phyloP scores from a whole-genome alignment of 2,113 vertebrate species.

The Loxodonta africana region DNA sequence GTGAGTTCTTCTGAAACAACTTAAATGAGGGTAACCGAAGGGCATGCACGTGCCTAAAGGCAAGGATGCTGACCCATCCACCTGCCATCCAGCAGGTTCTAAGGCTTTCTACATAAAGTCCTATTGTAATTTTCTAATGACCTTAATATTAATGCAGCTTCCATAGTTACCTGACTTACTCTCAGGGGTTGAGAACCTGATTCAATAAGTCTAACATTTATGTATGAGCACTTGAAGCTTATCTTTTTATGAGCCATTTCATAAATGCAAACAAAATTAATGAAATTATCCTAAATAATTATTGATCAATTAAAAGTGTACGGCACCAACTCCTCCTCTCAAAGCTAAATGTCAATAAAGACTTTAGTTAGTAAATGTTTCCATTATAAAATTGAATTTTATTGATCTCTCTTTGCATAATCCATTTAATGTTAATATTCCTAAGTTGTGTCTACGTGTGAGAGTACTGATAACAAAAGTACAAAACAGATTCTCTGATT shows the following conservation, averaged over 20 bases:
- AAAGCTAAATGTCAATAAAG: constrained; percentile 38
- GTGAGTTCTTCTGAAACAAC: not conserved
- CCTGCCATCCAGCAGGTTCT: not conserved
- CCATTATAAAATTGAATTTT: constrained; percentile 61
- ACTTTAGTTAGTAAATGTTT: constrained; percentile 62
- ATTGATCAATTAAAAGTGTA: constrained; percentile 12
- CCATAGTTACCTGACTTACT: not conserved
- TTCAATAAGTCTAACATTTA: constrained; percentile 27
- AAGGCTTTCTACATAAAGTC: not conserved
- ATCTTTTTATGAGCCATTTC: constrained; percentile 30
- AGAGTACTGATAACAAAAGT: not conserved
- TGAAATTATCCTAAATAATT: constrained; percentile 52
- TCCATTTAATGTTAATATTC: constrained; percentile 54
- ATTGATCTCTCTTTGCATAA: constrained; percentile 44
- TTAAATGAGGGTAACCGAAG: not conserved
- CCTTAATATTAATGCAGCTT: not conserved
- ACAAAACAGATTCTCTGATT: constrained; percentile 33
- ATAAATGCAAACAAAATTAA: not conserved
- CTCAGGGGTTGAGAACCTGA: not conserved
- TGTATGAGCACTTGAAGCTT: not conserved
- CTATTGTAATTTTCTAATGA: constrained; percentile 21
- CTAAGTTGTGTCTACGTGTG: constrained; percentile 36
- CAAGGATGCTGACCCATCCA: not conserved
- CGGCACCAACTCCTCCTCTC: not conserved
- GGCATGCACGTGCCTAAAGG: not conserved